phyloP scores from a whole-genome alignment of 1,140 invertebrate genomes.

The Globodera rostochiensis region DNA sequence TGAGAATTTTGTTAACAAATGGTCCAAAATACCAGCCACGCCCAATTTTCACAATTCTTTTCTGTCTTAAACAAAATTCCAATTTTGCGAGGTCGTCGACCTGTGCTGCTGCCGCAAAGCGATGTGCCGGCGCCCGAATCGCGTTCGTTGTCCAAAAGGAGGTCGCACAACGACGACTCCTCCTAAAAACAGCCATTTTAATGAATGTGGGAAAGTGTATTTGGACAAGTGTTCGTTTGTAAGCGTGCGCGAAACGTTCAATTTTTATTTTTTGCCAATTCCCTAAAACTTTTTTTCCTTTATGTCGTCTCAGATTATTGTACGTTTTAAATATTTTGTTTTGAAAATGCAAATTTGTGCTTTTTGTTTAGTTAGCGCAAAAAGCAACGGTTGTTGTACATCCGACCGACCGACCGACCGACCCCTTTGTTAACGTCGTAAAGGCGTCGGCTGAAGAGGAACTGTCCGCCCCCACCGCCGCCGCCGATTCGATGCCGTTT shows the following conservation, averaged over 20 bases:
- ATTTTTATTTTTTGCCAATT: too few relatives aligned
- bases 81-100: background rate
- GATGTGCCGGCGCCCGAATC: slow-evolving; percentile 26
- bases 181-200: slow-evolving; percentile 32
- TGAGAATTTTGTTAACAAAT: background rate
- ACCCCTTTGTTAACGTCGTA: slow-evolving; percentile 39
- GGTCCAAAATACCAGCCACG: too few relatives aligned
- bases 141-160: slow-evolving; percentile 39
- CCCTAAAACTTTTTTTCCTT: background rate
- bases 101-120: slow-evolving; percentile 30
- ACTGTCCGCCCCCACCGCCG: slow-evolving; percentile 24
- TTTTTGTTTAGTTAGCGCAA: background rate
- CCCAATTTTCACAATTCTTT: too few relatives aligned
- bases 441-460: slow-evolving; percentile 45
- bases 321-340: slow-evolving; percentile 12
- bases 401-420: too few relatives aligned
- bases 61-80: too few relatives aligned
- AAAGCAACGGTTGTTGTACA: background rate
- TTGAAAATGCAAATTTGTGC: background rate
- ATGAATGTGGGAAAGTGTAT: too few relatives aligned
- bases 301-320: slow-evolving; percentile 7
- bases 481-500: slow-evolving; percentile 9
- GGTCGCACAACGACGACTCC: slow-evolving; percentile 44
- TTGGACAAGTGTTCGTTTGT: too few relatives aligned
- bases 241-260: too few relatives aligned